Conservation (phyloP, 2,888 invertebrate genomes). For the Polia nebulosa region DNA sequence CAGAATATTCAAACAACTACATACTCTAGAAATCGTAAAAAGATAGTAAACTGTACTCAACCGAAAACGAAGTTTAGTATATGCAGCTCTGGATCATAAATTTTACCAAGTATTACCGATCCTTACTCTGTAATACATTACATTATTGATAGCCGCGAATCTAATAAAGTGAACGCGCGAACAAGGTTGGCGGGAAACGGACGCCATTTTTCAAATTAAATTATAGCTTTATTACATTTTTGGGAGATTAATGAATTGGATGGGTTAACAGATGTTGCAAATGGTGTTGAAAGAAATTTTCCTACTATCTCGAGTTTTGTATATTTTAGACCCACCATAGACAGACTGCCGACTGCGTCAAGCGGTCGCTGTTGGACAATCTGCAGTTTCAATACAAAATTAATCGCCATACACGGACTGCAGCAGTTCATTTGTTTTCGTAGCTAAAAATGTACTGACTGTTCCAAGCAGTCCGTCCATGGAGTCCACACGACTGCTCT, state of each 20-base stretch:
- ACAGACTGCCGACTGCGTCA: background rate
- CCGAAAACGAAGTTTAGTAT: slow-evolving; percentile 10
- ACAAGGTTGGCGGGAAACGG: slow-evolving; percentile 33
- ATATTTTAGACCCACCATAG: background rate
- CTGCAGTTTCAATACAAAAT: no score
- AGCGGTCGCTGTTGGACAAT: no score
- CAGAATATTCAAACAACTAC: slow-evolving; percentile 5
- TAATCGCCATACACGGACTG: no score
- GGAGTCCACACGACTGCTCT: no score
- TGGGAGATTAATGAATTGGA: slow-evolving; percentile 46
- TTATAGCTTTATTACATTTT: slow-evolving; percentile 46
- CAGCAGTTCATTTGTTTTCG: no score
- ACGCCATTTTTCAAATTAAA: slow-evolving; percentile 51
- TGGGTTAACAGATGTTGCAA: slow-evolving; percentile 46
- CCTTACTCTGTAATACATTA: slow-evolving; percentile 47
- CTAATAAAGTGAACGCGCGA: slow-evolving; percentile 47
- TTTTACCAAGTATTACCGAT: slow-evolving; percentile 25
- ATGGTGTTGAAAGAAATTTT: slow-evolving; percentile 29
- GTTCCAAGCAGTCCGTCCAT: no score
- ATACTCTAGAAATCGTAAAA: slow-evolving; percentile 40
- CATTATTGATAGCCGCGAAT: slow-evolving; percentile 50
- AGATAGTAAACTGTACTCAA: slow-evolving; percentile 30
- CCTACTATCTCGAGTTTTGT: slow-evolving; percentile 6
- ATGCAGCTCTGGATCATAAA: slow-evolving; percentile 36
- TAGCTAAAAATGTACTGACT: no score